Conservation (phyloP, 2,113 vertebrate species). For the Sakesphorus luctuosus region DNA sequence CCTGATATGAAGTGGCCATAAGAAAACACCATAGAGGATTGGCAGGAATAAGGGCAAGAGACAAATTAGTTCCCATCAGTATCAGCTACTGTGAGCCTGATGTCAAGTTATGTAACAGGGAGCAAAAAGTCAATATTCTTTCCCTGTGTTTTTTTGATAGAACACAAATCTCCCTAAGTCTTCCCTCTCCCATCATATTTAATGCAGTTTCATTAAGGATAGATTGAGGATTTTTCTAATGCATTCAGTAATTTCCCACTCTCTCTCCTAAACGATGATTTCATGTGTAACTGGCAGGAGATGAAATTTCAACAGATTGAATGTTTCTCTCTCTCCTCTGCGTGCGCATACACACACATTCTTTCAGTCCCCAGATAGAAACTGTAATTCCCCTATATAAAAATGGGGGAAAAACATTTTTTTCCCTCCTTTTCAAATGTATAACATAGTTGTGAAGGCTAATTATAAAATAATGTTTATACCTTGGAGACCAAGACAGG, state of each 20-base stretch:
- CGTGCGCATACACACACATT: conserved; percentile 41
- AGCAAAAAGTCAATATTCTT: conserved; percentile 9
- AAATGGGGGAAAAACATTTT: conserved; percentile 71
- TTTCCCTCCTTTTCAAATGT: conserved; percentile 74
- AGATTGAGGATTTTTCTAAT: conserved; percentile 62
- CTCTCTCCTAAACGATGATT: conserved; percentile 57
- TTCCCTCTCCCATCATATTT: conserved; percentile 39
- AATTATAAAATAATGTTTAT: conserved; percentile 86
- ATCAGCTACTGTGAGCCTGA: neutral
- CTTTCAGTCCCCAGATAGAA: conserved; percentile 76
- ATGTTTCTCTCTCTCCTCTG: conserved; percentile 62
- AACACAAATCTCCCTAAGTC: conserved; percentile 5
- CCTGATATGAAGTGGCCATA: conserved; percentile 3
- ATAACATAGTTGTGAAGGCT: conserved; percentile 81
- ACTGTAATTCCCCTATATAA: conserved; percentile 75
- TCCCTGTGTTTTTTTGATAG: neutral
- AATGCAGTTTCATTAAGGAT: conserved; percentile 70
- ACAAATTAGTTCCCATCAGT: conserved; percentile 54
- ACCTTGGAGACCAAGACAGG: conserved; percentile 78
- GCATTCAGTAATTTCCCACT: conserved; percentile 52
- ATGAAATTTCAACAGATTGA: conserved; percentile 71
- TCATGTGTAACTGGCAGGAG: conserved; percentile 75
- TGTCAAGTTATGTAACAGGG: conserved; percentile 32
- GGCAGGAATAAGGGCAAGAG: conserved; percentile 55
- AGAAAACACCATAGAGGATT: conserved; percentile 39